Percentiles rank a stretch among this genome's conserved stretches.
These are phyloP conservation scores for Sternotherus odoratus DNA, from an alignment of 2,797 vertebrate species.

Conservation along the genomic window DNA sequence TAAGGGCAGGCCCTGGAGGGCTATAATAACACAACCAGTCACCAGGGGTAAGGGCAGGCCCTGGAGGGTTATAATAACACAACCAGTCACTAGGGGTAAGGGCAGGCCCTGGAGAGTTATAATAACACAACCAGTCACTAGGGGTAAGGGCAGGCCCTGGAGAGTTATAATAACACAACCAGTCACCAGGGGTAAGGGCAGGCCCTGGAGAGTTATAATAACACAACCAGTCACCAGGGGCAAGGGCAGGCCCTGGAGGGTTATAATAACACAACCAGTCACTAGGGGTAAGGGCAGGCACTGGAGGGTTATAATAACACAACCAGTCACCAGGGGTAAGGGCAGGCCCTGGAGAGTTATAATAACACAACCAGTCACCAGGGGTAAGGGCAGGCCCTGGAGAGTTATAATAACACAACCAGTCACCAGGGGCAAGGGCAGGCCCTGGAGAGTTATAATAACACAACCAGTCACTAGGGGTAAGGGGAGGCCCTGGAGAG, in stretches of 20 bases:
- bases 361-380: neutral
- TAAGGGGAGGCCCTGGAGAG: neutral
- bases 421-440: neutral
- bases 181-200: neutral
- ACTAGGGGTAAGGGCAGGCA: neutral
- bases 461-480: neutral
- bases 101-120: neutral
- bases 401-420: too few species aligned
- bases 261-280: neutral
- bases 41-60: neutral
- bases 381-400: neutral
- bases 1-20: neutral
- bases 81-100: neutral
- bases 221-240: neutral
- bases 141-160: neutral
- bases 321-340: neutral
- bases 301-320: too few species aligned
- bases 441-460: neutral
- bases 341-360: neutral
- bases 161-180: too few species aligned
- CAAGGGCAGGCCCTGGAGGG: neutral
- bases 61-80: too few species aligned
- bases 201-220: neutral
- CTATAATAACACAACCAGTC: neutral
- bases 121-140: neutral